These are phyloP conservation scores for Allacma fusca DNA, from an alignment of 2,888 invertebrate genomes.

Conservation along the genomic window DNA sequence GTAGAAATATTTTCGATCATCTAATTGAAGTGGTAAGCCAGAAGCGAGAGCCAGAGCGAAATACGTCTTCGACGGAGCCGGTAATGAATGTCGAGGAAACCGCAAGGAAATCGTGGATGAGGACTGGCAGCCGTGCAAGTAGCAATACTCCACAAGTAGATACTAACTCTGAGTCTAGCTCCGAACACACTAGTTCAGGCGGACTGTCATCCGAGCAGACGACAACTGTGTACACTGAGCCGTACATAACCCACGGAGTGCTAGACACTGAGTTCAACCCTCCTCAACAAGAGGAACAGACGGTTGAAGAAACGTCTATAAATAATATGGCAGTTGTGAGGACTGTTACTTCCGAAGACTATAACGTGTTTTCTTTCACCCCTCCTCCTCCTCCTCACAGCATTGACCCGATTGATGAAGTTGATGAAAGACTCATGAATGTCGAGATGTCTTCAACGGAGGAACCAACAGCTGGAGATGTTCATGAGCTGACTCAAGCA, in stretches of 20 bases:
- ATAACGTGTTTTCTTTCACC: background rate
- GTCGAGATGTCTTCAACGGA: background rate
- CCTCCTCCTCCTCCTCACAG: background rate
- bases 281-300: background rate
- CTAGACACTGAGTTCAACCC: background rate
- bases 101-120: constrained; percentile 26
- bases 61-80: constrained; percentile 11
- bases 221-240: background rate
- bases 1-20: constrained; percentile 41
- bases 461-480: constrained; percentile 21
- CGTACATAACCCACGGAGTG: background rate
- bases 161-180: no score
- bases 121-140: background rate
- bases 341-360: background rate
- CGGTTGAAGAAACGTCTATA: constrained; percentile 23
- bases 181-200: background rate
- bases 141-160: background rate
- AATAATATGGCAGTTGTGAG: constrained; percentile 5
- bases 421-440: constrained; percentile 27
- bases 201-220: background rate
- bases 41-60: constrained; percentile 37
- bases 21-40: constrained; percentile 45
- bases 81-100: constrained; percentile 44
- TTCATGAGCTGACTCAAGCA: constrained; percentile 28
- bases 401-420: constrained; percentile 17